Evolutionary conservation across 2,797 vertebrate species (phyloP), one percentile per base, ranked within the genome.

Genomic region (Mionectes olivaceus): DNA sequence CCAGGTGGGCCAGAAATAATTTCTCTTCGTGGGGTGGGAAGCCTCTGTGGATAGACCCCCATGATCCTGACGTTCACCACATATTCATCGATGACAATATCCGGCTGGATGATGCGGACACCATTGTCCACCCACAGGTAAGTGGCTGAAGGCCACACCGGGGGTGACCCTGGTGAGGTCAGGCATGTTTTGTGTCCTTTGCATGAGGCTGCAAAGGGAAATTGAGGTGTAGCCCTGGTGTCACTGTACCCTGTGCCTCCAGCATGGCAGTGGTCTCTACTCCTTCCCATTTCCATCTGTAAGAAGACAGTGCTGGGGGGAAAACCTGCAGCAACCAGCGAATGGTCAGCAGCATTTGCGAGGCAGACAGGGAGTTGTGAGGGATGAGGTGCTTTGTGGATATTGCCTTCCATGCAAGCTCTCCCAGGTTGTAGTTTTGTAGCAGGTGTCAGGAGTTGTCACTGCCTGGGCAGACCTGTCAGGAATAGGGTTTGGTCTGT

Each of bases 11-110:
- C 37, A 94, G 67, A 32, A 99, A 99, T 77, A 83, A 94, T 13
- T 99, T 95, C 95, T 98, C 98, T 73, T 97, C 97, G 53, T 83
- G 9, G 5, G 99, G 99, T 43, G 99, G 99, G 60, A 99, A 99
- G 90, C 99, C 98, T 2, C 27, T 99, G 49, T 99, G 98, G 99
- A 95, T 99, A 5, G 98, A 99, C 81, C 99, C 99, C 33, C 98
- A 98, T 1, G 99, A 99, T 94, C 84, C 93, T 10, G 33, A 91
- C 0, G 91, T 98, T 67, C 99, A 99, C 52, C 99, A 99, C 97
- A 99, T 99, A 95, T 99, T 99, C 92, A 98, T 99, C 7, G 99
- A 99, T 4, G 99, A 99, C 97, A 99, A 99, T 91, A 99, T 99
- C 67, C 98, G 98, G 1, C 98, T 98, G 92, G 97, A 98, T 0